These are phyloP conservation scores for Brassicogethes aeneus DNA, from an alignment of 2,888 invertebrate genomes.

Conservation along the genomic window DNA sequence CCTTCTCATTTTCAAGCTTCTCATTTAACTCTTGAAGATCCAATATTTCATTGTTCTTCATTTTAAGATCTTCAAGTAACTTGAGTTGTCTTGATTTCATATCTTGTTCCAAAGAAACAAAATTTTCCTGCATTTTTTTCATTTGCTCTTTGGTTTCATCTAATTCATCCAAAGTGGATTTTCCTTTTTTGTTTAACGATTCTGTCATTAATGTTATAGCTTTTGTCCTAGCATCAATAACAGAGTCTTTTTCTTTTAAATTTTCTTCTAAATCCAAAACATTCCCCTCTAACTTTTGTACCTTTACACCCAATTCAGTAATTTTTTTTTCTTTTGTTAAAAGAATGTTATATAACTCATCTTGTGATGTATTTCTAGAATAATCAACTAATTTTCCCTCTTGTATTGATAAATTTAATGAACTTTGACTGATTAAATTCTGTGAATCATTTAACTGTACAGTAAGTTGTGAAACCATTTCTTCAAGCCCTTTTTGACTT, in stretches of 20 bases:
- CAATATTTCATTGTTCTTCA: conserved; percentile 29
- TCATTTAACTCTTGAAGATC: conserved; percentile 23
- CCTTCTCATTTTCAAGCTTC: conserved; percentile 15
- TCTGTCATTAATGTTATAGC: conserved; percentile 70
- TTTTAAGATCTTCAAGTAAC: conserved; percentile 27
- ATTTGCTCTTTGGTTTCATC: conserved; percentile 76
- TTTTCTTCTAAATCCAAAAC: conserved; percentile 77
- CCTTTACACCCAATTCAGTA: conserved; percentile 55
- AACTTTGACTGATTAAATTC: conserved; percentile 28
- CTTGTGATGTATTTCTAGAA: conserved; percentile 30
- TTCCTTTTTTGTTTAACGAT: conserved; percentile 59
- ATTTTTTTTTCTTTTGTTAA: conserved; percentile 56
- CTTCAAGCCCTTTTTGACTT: conserved; percentile 45
- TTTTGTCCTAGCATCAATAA: conserved; percentile 72
- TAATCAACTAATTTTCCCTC: conserved; percentile 32
- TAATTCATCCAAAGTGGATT: conserved; percentile 60
- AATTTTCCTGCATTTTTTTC: conserved; percentile 71
- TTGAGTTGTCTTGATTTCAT: conserved; percentile 50
- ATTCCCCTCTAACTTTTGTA: conserved; percentile 65
- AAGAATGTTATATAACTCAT: conserved; percentile 40
- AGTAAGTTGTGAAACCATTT: conserved; percentile 45
- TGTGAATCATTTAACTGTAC: conserved; percentile 47
- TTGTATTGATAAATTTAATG: conserved; percentile 27
- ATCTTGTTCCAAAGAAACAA: conserved; percentile 58
- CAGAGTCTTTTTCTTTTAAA: conserved; percentile 73